phyloP scores from a whole-genome alignment of 2,888 invertebrate species.

The Apodemia zela region DNA sequence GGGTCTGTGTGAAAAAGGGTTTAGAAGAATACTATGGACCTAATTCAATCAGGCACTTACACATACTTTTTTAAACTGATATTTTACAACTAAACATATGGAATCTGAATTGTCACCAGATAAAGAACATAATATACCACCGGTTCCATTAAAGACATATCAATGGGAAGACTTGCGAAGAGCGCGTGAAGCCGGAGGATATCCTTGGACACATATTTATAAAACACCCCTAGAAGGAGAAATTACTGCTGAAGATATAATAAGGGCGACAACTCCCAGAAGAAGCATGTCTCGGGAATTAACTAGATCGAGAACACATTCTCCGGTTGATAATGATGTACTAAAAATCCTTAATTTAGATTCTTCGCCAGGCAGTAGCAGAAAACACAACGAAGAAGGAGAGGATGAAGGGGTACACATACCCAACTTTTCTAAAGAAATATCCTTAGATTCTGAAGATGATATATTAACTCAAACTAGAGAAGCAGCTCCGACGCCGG shows the following conservation, averaged over 20 bases:
- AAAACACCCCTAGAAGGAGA: constrained; percentile 81
- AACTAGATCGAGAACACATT: constrained; percentile 67
- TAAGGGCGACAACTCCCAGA: constrained; percentile 66
- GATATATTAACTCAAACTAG: constrained; percentile 50
- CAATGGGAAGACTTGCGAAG: constrained; percentile 89
- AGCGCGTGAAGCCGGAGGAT: constrained; percentile 85
- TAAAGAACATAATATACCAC: constrained; percentile 76
- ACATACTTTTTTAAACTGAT: constrained; percentile 30
- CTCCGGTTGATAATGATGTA: constrained; percentile 55
- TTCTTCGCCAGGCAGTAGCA: constrained; percentile 74
- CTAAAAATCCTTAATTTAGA: constrained; percentile 71
- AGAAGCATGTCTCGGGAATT: constrained; percentile 74
- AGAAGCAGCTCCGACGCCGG: constrained; percentile 53
- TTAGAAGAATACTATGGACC: constrained; percentile 36
- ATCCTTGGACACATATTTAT: constrained; percentile 90
- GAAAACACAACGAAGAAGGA: constrained; percentile 69
- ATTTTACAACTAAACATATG: constrained; percentile 65
- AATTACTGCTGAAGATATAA: constrained; percentile 74
- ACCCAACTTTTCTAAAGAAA: constrained; percentile 75
- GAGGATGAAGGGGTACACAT: constrained; percentile 69
- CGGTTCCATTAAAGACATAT: constrained; percentile 88
- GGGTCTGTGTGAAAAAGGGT: constrained; percentile 51
- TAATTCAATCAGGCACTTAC: constrained; percentile 35
- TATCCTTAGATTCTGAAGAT: constrained; percentile 70
- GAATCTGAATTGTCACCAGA: constrained; percentile 79